phyloP scores from a whole-genome alignment of 2,113 vertebrate genomes.

The Anoplopoma fimbria region DNA sequence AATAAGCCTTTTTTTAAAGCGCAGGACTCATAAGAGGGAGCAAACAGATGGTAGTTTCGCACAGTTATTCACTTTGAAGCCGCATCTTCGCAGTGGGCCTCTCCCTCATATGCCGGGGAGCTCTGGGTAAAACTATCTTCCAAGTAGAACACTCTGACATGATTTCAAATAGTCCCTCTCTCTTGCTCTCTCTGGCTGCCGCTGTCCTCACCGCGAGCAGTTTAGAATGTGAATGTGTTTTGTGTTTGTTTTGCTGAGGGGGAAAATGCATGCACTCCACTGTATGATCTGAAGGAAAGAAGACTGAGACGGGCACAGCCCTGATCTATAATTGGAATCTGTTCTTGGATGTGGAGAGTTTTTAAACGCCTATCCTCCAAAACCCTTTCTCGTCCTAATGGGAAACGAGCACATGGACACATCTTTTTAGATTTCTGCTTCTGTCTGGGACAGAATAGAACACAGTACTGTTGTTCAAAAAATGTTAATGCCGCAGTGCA shows the following conservation, averaged over 20 bases:
- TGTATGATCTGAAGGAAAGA: constrained; percentile 83
- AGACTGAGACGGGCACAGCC: constrained; percentile 83
- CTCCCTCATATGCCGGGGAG: constrained; percentile 33
- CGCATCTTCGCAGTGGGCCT: constrained; percentile 29
- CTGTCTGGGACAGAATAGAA: constrained; percentile 43
- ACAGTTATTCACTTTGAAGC: constrained; percentile 70
- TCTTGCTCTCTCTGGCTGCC: constrained; percentile 38
- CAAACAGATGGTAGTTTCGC: constrained; percentile 63
- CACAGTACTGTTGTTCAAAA: constrained; percentile 26
- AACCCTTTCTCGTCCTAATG: constrained; percentile 72
- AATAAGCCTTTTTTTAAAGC: constrained; percentile 44
- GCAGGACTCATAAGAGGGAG: constrained; percentile 33
- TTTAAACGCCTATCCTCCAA: constrained; percentile 63
- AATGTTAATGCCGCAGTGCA: constrained; percentile 57
- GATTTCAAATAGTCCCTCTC: constrained; percentile 59
- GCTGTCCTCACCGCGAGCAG: constrained; percentile 49
- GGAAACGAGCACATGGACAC: constrained; percentile 66
- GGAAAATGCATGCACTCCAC: constrained; percentile 77
- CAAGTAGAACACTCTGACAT: constrained; percentile 66
- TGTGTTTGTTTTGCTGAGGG: constrained; percentile 86
- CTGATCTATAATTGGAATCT: constrained; percentile 89
- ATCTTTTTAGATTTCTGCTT: constrained; percentile 62
- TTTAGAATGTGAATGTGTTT: constrained; percentile 73
- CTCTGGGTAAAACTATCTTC: constrained; percentile 58
- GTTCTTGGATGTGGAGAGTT: constrained; percentile 84